Conservation (phyloP, 2,888 invertebrate species). For the Campoplex nolae region DNA sequence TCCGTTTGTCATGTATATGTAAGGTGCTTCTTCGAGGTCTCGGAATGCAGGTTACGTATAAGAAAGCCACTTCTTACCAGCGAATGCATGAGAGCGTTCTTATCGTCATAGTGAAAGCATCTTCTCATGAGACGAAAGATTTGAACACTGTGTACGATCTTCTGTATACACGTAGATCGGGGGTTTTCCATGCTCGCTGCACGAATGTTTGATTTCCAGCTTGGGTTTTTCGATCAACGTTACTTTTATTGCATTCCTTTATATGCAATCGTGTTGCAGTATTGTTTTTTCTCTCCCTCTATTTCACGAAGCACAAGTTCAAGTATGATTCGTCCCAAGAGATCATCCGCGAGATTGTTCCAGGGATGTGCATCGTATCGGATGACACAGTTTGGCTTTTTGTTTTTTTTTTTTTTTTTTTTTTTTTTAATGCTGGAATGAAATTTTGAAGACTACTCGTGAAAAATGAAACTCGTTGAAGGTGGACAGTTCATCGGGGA, state of each 20-base stretch:
- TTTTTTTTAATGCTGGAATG: no score
- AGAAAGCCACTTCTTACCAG: conserved; percentile 3
- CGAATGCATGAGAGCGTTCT: conserved; percentile 2
- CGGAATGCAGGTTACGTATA: conserved; percentile 7
- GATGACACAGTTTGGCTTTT: no score
- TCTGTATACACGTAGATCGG: background rate
- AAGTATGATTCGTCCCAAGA: background rate
- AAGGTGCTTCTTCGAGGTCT: background rate
- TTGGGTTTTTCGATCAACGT: no score
- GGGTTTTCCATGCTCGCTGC: background rate
- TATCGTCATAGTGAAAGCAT: conserved; percentile 12
- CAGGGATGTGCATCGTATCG: background rate
- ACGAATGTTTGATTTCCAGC: background rate
- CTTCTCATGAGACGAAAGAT: conserved; percentile 4
- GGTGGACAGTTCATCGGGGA: no score
- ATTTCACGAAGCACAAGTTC: background rate
- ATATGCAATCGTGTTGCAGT: no score
- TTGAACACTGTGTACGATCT: background rate
- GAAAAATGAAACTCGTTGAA: background rate
- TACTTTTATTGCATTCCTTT: no score
- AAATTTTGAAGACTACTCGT: background rate
- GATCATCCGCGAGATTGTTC: background rate
- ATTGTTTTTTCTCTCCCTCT: no score
- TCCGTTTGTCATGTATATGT: background rate
- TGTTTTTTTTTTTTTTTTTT: no score